Base-by-base conservation (phyloP, 2,888 invertebrate species). In the Electrophaes corylata region DNA sequence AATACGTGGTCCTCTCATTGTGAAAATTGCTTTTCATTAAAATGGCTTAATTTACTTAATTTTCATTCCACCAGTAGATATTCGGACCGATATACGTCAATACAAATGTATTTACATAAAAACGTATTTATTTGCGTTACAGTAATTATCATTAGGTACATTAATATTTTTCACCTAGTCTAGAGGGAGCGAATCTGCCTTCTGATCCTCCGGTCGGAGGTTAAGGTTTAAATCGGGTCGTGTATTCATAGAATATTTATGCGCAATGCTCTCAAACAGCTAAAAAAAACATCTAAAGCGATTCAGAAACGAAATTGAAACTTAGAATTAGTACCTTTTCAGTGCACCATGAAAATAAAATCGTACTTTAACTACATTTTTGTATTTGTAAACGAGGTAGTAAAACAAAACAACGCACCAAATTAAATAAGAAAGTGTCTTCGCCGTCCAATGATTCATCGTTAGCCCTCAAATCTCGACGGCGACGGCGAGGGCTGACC, bases 401-500 rank as follows among this genome's bases (percentile, higher is more conserved):
- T 44, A 71, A 78, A 75, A 70, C 74, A 79, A 77, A 76, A 72
- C 65, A 72, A 70, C 67, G 69, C 59, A 71, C 50, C 67, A 84
- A 87, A 88, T 86, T 82, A 84, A 87, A 88, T 89, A 88, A 84
- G 76, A 75, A 62, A 61, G 53, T 67, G 72, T 76, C 74, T 79
- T 78, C 73, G 72, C 73, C 60, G 66, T 78, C 72, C 60, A 47
- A 85, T 90, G 84, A 88, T 85, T 89, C 86, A 88, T 82, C 76
- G 85, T 84, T 80, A 83, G 80, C 82, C 78, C 86, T 82, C 82
- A 84, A 89, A 89, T 89, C 88, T 84, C 83, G 84, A 84, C 83
- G 5, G 20, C 5, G n/a, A 4, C 20, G 80, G 74, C 64, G 62
- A 75, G 79, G 81, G 70, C 51, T 60, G 83, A 78, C 83, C 88